phyloP scores from a whole-genome alignment of 2,113 vertebrate genomes.

The Spea multiplicata region DNA sequence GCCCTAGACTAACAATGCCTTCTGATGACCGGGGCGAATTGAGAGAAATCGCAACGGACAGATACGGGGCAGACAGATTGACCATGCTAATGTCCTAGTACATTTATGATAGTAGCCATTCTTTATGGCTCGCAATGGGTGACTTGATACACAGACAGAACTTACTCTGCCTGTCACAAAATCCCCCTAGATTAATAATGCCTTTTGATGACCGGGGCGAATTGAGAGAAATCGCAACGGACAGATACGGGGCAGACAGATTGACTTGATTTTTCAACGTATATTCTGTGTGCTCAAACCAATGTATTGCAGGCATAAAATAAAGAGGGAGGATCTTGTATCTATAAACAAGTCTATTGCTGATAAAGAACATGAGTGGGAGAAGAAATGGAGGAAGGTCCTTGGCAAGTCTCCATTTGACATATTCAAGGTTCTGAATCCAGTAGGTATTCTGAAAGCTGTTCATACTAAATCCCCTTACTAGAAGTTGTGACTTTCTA shows the following conservation, averaged over 20 bases:
- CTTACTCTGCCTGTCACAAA: slow-evolving; percentile 76
- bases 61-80: slow-evolving; percentile 90
- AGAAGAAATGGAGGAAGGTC: slow-evolving; percentile 71
- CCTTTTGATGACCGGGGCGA: slow-evolving; percentile 96
- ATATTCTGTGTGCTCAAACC: too few species aligned
- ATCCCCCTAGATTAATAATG: slow-evolving; percentile 84
- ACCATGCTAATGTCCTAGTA: too few species aligned
- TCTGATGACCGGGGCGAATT: slow-evolving; percentile 95
- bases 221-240: slow-evolving; percentile 95
- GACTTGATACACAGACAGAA: slow-evolving; percentile 83
- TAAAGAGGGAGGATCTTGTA: slow-evolving; percentile 57
- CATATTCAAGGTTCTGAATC: slow-evolving; percentile 60
- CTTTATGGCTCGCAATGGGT: slow-evolving; percentile 64
- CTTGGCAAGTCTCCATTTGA: slow-evolving; percentile 63
- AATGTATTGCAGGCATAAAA: slow-evolving; percentile 61
- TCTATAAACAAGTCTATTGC: slow-evolving; percentile 53
- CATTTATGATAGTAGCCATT: not conserved
- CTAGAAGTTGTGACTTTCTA: too few species aligned
- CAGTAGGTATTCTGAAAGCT: slow-evolving; percentile 57
- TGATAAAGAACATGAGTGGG: slow-evolving; percentile 68
- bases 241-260: slow-evolving; percentile 97
- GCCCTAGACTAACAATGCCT: slow-evolving; percentile 87
- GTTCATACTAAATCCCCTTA: too few species aligned
- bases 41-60: slow-evolving; percentile 98
- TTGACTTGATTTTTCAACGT: not conserved